Percentiles rank a stretch among this genome's conserved stretches.
phyloP scores from a whole-genome alignment of 2,113 vertebrate genomes.

The Mirza zaza region DNA sequence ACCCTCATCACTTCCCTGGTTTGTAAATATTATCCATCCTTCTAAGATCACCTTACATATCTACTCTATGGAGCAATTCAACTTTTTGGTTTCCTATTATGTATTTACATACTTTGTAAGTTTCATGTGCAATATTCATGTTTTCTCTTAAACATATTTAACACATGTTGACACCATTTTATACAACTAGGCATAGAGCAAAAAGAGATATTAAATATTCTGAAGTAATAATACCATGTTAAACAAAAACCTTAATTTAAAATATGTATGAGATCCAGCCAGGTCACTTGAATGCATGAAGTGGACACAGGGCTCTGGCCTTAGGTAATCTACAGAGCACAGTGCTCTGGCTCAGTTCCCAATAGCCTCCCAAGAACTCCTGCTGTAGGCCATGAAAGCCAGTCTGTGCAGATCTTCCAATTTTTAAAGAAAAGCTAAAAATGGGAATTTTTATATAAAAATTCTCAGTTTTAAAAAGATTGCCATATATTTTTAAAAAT shows the following conservation, averaged over 20 bases:
- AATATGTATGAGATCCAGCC: neutral
- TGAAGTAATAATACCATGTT: neutral
- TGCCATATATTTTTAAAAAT: neutral
- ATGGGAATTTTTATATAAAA: neutral
- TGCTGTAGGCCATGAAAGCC: neutral
- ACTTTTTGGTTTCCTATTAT: neutral
- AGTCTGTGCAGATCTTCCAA: neutral
- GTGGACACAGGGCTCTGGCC: neutral
- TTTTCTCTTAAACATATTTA: neutral
- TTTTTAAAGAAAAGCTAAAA: neutral
- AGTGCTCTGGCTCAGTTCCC: neutral
- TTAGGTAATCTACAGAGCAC: too few species aligned
- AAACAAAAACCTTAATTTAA: neutral
- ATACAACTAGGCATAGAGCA: neutral
- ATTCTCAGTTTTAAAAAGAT: neutral
- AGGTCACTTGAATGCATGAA: neutral
- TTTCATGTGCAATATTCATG: neutral
- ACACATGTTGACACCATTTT: neutral
- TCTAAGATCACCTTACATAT: neutral
- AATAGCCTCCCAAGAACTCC: neutral
- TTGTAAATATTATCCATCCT: neutral
- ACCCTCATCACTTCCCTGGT: neutral
- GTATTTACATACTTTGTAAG: neutral
- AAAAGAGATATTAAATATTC: neutral
- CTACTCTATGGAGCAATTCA: neutral